A percentile compares a stretch with the other conserved stretches of the same genome.
These are phyloP conservation scores for Protosalanx chinensis DNA, from an alignment of 2,797 vertebrate species.

Conservation along the genomic window DNA sequence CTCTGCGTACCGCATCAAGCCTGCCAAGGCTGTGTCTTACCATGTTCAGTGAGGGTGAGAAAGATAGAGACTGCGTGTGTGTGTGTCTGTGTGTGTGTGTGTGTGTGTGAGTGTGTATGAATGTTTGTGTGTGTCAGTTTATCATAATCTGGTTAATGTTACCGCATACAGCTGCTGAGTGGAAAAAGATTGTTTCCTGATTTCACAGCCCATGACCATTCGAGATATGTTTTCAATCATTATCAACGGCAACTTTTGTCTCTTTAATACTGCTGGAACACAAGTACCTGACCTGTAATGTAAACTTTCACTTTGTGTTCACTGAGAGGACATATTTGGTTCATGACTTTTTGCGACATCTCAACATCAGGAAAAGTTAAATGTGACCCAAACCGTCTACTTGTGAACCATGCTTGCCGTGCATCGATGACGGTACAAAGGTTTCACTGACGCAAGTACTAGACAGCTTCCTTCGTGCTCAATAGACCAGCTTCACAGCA, in stretches of 20 bases:
- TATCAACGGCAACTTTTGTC: neutral
- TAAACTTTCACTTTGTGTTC: too few relatives aligned
- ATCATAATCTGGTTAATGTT: conserved; percentile 1
- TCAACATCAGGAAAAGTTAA: neutral
- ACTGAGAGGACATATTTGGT: neutral
- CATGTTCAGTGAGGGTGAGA: too few relatives aligned
- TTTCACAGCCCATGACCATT: neutral
- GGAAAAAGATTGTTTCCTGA: neutral
- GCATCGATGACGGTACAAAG: neutral
- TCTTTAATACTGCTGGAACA: neutral
- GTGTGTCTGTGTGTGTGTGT: neutral
- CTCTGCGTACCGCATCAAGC: conserved; percentile 17
- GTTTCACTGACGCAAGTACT: too few relatives aligned
- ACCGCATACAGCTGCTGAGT: neutral
- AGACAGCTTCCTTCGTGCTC: too few relatives aligned
- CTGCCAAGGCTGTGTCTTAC: conserved; percentile 41
- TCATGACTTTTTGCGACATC: neutral
- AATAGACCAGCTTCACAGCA: neutral
- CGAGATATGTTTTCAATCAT: neutral
- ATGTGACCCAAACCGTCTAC: neutral
- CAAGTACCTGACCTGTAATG: too few relatives aligned
- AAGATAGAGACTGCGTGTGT: neutral
- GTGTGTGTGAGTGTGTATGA: neutral
- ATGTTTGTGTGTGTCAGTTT: neutral
- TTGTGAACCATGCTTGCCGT: neutral